A percentile compares a stretch with the other conserved stretches of the same genome.
These are phyloP conservation scores for Holocentrus rufus DNA, from an alignment of 2,797 vertebrate species.

Conservation along the genomic window DNA sequence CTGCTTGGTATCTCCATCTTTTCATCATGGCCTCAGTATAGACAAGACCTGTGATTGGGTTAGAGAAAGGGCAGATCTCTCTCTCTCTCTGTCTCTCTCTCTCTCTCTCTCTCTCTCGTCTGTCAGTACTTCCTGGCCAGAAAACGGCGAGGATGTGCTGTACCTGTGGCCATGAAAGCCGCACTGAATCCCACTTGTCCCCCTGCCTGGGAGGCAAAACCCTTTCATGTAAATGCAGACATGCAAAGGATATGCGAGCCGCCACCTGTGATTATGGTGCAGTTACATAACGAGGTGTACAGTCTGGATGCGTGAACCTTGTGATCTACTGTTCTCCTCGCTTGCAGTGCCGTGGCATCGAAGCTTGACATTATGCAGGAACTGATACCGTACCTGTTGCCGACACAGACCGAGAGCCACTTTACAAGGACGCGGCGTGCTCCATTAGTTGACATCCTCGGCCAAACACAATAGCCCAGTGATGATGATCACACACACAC, in stretches of 20 bases:
- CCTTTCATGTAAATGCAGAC: constrained; percentile 72
- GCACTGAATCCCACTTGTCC: constrained; percentile 66
- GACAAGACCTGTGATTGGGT: constrained; percentile 16
- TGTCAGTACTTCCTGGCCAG: constrained; percentile 32
- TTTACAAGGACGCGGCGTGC: constrained; percentile 67
- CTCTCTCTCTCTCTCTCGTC: constrained; percentile 12
- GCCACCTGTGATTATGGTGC: constrained; percentile 78
- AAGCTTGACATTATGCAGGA: constrained; percentile 60
- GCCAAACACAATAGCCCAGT: constrained; percentile 73
- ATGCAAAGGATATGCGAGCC: constrained; percentile 70
- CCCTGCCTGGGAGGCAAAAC: constrained; percentile 69
- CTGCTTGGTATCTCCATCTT: constrained; percentile 13
- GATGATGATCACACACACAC: constrained; percentile 58
- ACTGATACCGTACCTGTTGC: constrained; percentile 69
- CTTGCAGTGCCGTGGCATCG: constrained; percentile 24
- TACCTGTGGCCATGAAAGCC: constrained; percentile 77
- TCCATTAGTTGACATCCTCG: constrained; percentile 66
- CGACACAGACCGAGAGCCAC: constrained; percentile 55
- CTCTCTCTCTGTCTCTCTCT: background rate
- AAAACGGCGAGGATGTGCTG: constrained; percentile 64
- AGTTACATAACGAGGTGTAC: constrained; percentile 73
- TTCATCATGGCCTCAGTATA: constrained; percentile 9
- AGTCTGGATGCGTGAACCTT: constrained; percentile 71
- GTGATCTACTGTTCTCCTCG: constrained; percentile 72
- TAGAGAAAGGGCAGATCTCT: background rate